Evolutionary conservation across 2,797 vertebrate genomes (phyloP).

Genomic region (Chrosomus eos): DNA sequence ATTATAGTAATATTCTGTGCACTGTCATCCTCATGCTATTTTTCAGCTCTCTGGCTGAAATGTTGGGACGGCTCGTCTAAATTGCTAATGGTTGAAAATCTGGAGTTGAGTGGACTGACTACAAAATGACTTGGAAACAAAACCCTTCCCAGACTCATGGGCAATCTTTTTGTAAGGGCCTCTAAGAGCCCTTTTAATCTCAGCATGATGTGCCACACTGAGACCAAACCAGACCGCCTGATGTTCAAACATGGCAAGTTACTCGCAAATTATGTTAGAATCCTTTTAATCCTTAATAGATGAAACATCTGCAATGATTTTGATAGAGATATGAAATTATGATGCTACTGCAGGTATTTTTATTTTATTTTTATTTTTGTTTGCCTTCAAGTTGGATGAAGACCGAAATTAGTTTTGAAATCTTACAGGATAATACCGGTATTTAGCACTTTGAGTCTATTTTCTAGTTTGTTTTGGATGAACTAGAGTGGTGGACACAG

Average conservation of each 20-base stretch:
- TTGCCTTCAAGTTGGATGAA: background rate
- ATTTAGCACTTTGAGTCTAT: too few species aligned
- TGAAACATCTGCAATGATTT: background rate
- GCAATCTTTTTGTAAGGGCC: constrained; percentile 7
- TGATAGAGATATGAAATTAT: background rate
- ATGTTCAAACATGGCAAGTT: constrained; percentile 3
- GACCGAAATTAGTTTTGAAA: background rate
- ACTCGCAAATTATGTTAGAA: background rate
- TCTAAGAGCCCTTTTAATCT: constrained; percentile 11
- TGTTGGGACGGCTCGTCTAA: background rate
- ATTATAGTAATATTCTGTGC: background rate
- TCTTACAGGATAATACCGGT: too few species aligned
- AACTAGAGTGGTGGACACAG: too few species aligned
- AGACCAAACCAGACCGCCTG: constrained; percentile 26
- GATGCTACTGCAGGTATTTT: background rate
- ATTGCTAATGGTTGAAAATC: background rate
- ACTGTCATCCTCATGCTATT: background rate
- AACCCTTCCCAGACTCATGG: background rate
- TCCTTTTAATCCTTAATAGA: constrained; percentile 19
- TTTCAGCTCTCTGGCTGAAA: background rate
- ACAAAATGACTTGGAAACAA: background rate
- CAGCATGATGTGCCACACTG: constrained; percentile 13
- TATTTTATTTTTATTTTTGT: too few species aligned
- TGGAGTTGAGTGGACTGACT: background rate
- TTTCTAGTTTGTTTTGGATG: too few species aligned